Evolutionary conservation across 92 coral and sea anemone species (phyloP).

Genomic region (Epizoanthus stellaris): DNA sequence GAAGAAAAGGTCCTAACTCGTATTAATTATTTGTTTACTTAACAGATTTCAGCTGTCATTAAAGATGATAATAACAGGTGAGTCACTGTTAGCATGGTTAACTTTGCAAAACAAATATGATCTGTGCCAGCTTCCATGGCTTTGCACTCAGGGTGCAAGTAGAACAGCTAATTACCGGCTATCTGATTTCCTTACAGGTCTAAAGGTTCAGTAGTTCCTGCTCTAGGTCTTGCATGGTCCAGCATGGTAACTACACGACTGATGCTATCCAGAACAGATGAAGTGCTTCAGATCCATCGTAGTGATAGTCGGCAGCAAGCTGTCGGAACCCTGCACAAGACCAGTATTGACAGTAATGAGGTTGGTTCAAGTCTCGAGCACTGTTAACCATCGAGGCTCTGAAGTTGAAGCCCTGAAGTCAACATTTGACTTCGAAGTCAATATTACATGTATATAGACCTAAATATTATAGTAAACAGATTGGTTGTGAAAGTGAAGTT

Average conservation of each 20-base stretch:
- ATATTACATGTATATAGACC: too few relatives aligned
- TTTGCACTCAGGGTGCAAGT: neutral
- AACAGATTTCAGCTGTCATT: too few relatives aligned
- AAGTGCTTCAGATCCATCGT: constrained; percentile 42
- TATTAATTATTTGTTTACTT: too few relatives aligned
- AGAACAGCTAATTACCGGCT: neutral
- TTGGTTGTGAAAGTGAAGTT: too few relatives aligned
- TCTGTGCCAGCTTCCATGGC: too few relatives aligned
- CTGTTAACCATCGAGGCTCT: too few relatives aligned
- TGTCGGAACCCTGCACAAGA: neutral
- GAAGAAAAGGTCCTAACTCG: too few relatives aligned
- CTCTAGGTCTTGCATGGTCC: constrained; percentile 98
- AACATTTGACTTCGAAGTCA: too few relatives aligned
- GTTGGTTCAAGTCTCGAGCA: neutral
- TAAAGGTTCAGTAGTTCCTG: constrained; percentile 71
- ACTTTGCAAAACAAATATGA: too few relatives aligned
- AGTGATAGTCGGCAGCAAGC: constrained; percentile 2
- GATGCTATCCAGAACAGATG: constrained; percentile 83
- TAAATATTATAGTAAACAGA: neutral
- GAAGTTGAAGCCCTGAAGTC: too few relatives aligned
- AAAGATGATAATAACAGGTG: too few relatives aligned
- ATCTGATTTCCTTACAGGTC: constrained; percentile 9
- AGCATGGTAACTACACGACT: constrained; percentile 77
- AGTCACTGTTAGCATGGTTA: too few relatives aligned
- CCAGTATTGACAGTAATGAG: neutral